Base-by-base conservation (phyloP, 2,113 vertebrate species). In the Symphodus melops region DNA sequence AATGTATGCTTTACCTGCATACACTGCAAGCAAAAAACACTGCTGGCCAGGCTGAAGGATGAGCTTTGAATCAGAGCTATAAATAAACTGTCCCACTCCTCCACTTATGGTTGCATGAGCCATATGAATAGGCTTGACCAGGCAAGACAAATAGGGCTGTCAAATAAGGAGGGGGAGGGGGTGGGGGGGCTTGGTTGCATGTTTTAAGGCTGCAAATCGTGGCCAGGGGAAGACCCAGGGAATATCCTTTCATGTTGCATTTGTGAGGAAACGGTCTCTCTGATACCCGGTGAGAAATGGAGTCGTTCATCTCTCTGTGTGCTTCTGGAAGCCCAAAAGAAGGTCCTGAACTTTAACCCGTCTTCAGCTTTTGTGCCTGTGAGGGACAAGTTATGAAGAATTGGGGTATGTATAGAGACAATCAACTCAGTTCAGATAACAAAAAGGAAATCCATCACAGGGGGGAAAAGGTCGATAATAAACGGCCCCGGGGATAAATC, bases 11-110 rank as follows among this genome's bases (percentile, higher is more conserved):
- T 59, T 78, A 77, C 86, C 86, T 86, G 76, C 64, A 65, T 14
- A 17, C 59, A 11, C 49, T 57, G 71, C 79, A 87, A 44, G 63
- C 61, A 21, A 80, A 66, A 21, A 80, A 66, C 51, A 20, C 66
- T 51, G 77, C 42, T 68, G 68, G 62, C 68, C 56, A 80, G 77
- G 79, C 81, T 85, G 75, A 88, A 79, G 73, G 79, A 52, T 37
- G 67, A 19, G 81, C 63, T 81, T 84, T 79, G 72, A 84, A 83
- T 79, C 51, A 4, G 49, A 36, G 86, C 81, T 84, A 89, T 85
- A 88, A 86, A 91, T 87, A 88, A 84, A 89, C 72, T 19, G 49
- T 37, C 68, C 60, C 58, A 67, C 81, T 69, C 64, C 79, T 75
- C 75, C 80, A 89, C 68, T 79, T 69, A 73, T 64, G 57, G 72